Conservation (phyloP, 2,113 vertebrate species). For the Platysternon megacephalum region DNA sequence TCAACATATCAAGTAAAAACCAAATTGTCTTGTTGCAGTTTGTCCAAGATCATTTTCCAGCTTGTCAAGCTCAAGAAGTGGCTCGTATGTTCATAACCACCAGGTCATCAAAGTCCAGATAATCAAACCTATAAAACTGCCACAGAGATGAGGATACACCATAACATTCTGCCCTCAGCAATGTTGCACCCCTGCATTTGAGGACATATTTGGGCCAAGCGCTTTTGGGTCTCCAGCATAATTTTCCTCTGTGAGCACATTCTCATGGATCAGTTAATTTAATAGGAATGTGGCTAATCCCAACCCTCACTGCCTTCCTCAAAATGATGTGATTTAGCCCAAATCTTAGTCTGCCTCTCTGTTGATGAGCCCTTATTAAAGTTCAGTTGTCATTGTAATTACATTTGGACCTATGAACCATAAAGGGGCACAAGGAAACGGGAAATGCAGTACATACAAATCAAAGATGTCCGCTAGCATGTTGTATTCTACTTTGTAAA, state of each 20-base stretch:
- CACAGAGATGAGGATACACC: neutral
- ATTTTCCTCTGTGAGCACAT: neutral
- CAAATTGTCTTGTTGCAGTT: fast-evolving
- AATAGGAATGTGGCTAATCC: neutral
- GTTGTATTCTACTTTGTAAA: constrained; percentile 55
- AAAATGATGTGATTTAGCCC: neutral
- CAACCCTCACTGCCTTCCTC: fast-evolving
- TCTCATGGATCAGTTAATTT: neutral
- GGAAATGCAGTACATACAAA: neutral
- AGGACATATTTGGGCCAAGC: neutral
- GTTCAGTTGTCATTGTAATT: neutral
- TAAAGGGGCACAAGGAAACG: neutral
- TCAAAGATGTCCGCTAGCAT: neutral
- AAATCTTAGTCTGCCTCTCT: neutral
- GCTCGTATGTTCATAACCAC: neutral
- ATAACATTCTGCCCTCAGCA: neutral
- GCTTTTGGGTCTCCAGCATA: neutral
- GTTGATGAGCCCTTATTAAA: neutral
- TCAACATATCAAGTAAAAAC: neutral
- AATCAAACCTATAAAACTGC: fast-evolving
- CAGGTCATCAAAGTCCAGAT: neutral
- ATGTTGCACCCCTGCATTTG: neutral
- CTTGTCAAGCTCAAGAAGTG: neutral
- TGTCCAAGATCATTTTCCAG: neutral
- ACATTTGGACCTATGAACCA: neutral